Evolutionary conservation across 1,140 invertebrate genomes (phyloP).

Genomic region (Cheumatopsyche charites): DNA sequence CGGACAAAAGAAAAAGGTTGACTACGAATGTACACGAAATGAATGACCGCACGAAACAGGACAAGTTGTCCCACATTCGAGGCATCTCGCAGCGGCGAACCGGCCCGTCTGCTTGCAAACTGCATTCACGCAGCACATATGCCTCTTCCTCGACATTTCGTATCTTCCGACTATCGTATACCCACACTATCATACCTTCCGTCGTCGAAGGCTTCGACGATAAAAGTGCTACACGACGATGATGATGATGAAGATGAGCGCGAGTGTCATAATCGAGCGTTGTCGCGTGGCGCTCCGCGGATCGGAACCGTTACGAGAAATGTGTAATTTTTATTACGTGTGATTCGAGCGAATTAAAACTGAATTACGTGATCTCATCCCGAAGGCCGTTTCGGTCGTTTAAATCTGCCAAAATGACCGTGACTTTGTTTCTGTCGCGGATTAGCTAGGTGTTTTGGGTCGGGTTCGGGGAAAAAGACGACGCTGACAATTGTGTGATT

Average conservation of each 20-base stretch:
- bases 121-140: conserved; percentile 20
- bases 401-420: too few species aligned
- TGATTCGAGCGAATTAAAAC: not conserved
- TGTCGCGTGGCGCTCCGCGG: not conserved
- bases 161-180: not conserved
- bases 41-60: conserved; percentile 24
- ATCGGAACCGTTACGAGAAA: not conserved
- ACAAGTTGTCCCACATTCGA: conserved; percentile 31
- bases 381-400: too few species aligned
- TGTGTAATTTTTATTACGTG: not conserved
- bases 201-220: too few species aligned
- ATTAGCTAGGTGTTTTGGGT: too few species aligned
- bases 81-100: conserved; percentile 19
- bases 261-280: too few species aligned
- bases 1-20: not conserved
- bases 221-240: too few species aligned
- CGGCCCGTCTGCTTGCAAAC: conserved; percentile 12
- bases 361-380: not conserved
- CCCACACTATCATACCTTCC: too few species aligned
- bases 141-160: conserved; percentile 4
- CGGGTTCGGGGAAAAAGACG: too few species aligned
- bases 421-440: too few species aligned
- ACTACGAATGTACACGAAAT: not conserved
- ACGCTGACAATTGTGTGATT: too few species aligned
- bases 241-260: too few species aligned